These are phyloP conservation scores for Crocodylus rhombifer DNA, from an alignment of 2,797 vertebrate genomes.

Conservation along the genomic window DNA sequence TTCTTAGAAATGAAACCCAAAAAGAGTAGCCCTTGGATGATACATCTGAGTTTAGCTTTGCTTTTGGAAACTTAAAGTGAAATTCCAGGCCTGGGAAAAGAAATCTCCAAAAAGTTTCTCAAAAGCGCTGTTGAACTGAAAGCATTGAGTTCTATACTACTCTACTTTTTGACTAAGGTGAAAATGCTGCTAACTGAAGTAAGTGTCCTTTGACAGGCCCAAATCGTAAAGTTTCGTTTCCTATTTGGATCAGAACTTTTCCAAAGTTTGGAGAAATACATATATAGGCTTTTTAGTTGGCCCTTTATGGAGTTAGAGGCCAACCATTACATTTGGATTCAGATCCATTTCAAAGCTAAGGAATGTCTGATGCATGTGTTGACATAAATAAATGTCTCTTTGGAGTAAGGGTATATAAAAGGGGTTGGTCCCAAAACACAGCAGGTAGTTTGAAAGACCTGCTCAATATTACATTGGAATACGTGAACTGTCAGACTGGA, in stretches of 20 bases:
- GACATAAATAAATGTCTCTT: neutral
- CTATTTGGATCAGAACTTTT: neutral
- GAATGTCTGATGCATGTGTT: neutral
- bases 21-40: neutral
- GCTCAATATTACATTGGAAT: neutral
- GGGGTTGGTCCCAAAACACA: neutral
- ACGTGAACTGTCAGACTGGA: neutral
- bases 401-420: neutral
- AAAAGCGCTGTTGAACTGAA: neutral
- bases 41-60: neutral
- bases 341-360: neutral
- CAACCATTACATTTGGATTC: neutral
- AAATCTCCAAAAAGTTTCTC: neutral
- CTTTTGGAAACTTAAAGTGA: neutral
- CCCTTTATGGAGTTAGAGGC: neutral
- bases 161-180: neutral
- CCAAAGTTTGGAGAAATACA: neutral
- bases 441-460: neutral
- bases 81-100: constrained; percentile 20
- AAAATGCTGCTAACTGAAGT: neutral
- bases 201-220: neutral
- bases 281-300: neutral
- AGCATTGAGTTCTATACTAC: neutral
- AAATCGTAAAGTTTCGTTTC: neutral
- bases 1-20: neutral